Base-by-base conservation (phyloP, 2,888 invertebrate genomes). In the Megalurothrips usitatus region DNA sequence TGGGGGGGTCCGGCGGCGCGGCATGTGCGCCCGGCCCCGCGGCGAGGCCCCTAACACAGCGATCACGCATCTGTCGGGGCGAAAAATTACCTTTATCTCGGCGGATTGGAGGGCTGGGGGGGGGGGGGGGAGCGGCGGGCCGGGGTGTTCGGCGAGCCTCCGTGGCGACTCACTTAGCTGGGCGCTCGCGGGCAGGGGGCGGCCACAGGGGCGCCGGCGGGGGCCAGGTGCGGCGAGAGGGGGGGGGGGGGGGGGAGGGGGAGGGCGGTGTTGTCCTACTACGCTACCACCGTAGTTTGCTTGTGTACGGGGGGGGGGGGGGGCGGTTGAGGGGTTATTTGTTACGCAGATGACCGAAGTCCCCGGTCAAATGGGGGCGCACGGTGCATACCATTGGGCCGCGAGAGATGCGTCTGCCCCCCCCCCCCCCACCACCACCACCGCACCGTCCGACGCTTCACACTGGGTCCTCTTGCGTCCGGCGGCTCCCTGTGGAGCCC, bases 311-410 rank as follows among this genome's bases (percentile, higher is more conserved):
- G 3, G 52, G 12, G 58, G 17, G 58, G 2, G 11, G 58, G 58
- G 17, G 58, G 17, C 17, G n/a, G n/a, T n/a, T n/a, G n/a, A n/a
- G n/a, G n/a, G n/a, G 14, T 58, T 58, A 58, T 58, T 58, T 58
- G 58, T 58, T 17, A 58, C 58, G 58, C 58, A 58, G 58, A 58
- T 58, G 58, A 58, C 58, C 58, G n/a, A 58, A 58, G 58, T 58
- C 58, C 11, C 34, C 34, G 34, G n/a, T 6, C 17, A n/a, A 58
- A 58, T 58, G 58, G n/a, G 58, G 58, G 58, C 58, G 58, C 34
- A 43, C 34, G 6, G 6, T 43, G 34, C 58, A 58, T 58, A 58
- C 58, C n/a, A 58, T 58, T 58, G 58, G n/a, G 11, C n/a, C 17
- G 52, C 3, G 52, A 14, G 49, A 43, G 34, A 43, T 43, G 34